Conservation (phyloP, 2,113 vertebrate species). For the Plectropomus leopardus region DNA sequence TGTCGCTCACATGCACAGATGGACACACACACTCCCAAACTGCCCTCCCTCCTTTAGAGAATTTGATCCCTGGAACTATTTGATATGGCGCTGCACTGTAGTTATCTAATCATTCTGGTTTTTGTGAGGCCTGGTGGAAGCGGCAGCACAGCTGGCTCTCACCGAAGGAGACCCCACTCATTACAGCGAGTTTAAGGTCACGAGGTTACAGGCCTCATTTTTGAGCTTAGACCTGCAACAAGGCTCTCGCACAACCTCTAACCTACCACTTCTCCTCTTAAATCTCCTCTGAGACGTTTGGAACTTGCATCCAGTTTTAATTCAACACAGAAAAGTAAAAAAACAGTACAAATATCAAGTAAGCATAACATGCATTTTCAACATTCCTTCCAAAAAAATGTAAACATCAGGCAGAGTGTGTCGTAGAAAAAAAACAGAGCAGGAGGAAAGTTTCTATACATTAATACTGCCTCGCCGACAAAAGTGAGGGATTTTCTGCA, state of each 20-base stretch:
- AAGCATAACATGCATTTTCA: constrained; percentile 58
- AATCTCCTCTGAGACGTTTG: constrained; percentile 8
- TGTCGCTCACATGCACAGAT: constrained; percentile 72
- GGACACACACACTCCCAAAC: constrained; percentile 50
- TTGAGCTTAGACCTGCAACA: constrained; percentile 39
- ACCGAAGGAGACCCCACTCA: constrained; percentile 43
- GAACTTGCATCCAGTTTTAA: constrained; percentile 69
- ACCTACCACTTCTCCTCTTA: not conserved
- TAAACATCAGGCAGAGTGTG: constrained; percentile 72
- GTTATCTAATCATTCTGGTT: constrained; percentile 73
- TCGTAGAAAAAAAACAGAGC: constrained; percentile 18
- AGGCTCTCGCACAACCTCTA: constrained; percentile 28
- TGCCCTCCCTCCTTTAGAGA: constrained; percentile 62
- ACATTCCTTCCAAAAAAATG: constrained; percentile 64
- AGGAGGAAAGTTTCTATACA: constrained; percentile 50
- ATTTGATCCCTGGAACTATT: constrained; percentile 81
- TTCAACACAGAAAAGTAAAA: constrained; percentile 52
- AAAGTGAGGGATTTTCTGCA: constrained; percentile 48
- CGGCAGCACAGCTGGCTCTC: constrained; percentile 65
- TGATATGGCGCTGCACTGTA: constrained; percentile 73
- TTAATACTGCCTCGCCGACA: constrained; percentile 32
- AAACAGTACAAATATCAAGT: constrained; percentile 61
- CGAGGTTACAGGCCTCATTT: constrained; percentile 50
- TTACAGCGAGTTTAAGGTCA: constrained; percentile 40
- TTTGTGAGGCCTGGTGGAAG: constrained; percentile 25